Evolutionary conservation across 2,113 vertebrate species (phyloP).

Genomic region (Pangasianodon hypophthalmus): DNA sequence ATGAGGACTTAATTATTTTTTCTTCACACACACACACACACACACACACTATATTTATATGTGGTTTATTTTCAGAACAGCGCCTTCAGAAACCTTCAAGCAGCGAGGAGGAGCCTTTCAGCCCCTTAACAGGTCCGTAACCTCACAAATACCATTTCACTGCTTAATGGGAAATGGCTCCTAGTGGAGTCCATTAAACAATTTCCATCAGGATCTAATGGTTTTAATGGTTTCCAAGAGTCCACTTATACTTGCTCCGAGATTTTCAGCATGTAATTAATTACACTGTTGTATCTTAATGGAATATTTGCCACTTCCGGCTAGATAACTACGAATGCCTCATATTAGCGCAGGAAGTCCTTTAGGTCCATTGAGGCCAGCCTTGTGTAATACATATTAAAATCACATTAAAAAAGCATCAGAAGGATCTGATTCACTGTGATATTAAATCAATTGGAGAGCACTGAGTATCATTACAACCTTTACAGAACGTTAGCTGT

Average conservation of each 20-base stretch:
- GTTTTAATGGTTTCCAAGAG: background rate
- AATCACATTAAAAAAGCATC: background rate
- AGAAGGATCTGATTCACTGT: background rate
- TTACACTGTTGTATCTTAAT: background rate
- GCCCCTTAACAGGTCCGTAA: conserved; percentile 72
- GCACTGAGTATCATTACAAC: background rate
- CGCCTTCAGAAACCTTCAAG: conserved; percentile 73
- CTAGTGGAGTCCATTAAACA: background rate
- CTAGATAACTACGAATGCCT: background rate
- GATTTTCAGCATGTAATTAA: background rate
- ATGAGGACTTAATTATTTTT: too few species aligned
- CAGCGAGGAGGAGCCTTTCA: conserved; percentile 76
- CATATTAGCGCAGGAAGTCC: background rate
- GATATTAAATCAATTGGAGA: background rate
- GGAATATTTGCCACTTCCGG: background rate
- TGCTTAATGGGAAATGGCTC: conserved; percentile 41
- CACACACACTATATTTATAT: background rate
- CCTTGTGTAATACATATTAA: background rate
- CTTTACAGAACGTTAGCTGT: background rate
- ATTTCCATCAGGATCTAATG: background rate
- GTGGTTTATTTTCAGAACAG: conserved; percentile 64
- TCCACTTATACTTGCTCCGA: background rate
- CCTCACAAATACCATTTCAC: background rate
- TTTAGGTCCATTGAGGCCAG: background rate
- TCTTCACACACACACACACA: background rate